Base-by-base conservation (phyloP, 2,797 vertebrate genomes). In the Sebastes vulpes region DNA sequence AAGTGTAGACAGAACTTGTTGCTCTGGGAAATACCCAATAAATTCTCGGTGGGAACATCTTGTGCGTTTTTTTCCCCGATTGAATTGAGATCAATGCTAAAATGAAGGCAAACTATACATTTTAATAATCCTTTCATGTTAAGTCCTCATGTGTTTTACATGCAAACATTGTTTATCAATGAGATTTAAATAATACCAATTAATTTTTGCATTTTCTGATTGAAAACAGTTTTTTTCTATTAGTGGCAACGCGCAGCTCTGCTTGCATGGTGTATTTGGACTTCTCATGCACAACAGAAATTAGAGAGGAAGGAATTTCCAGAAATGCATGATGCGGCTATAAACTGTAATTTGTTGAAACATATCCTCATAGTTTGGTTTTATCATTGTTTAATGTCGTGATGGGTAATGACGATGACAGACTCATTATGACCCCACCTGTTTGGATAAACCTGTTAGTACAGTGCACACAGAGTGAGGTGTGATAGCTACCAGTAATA, bases 1-100 rank as follows among this genome's bases (percentile, higher is more conserved):
- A 83, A 82, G 66, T 82, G 61, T 64, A 6, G 5, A 5, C 21
- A 77, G 77, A 92, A 94, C 90, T 93, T 95, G 90, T 94, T 95
- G 92, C 86, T 76, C 38, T 16, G 52, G 42, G 23, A 81, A 73
- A 81, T 63, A 12, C 6, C 5, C 14, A 20, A 58, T n/a, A 25
- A 28, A 75, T 61, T 18, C 18, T 73, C 31, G 12, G 2, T 16
- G 35, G 25, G 70, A 81, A 68, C 73, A 82, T 79, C 1, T 71
- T 71, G 79, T 70, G 73, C 72, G 26, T 74, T 74, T 23, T 53
- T 53, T 80, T 50, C 64, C 25, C 35, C 26, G 59, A 64, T 21
- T 75, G 46, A 11, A n/a, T 65, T 7, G 4, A 52, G 14, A 53
- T 20, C 35, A 28, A 28, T 14, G 23, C 35, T 52, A 64, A 50